Evolutionary conservation across 2,113 vertebrate species (phyloP), one percentile per base, ranked within the genome.

Genomic region (Cyanistes caeruleus): DNA sequence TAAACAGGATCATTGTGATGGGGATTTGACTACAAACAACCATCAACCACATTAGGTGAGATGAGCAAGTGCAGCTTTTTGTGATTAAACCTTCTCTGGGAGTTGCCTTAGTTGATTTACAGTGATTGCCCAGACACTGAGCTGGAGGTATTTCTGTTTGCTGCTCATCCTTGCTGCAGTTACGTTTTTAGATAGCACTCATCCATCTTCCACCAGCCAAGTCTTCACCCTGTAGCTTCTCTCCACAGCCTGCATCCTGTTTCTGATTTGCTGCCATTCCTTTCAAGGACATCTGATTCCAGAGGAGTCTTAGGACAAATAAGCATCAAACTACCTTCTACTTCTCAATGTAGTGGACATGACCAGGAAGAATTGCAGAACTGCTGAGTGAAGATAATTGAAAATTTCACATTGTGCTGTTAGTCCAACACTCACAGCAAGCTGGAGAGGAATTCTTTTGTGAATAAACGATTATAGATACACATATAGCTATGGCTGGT

Each of bases 1-100:
- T 78, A 87, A 96, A 69, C 48, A 94, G 33, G 49, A 91, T 95
- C 87, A 53, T 41, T 46, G 80, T 70, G 30, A 83, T 73, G 48
- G 51, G 31, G 84, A 76, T 94, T 87, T 88, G 68, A 78, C 79
- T 46, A 52, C 56, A 84, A 70, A 55, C 81, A 83, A 65, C 69
- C 53, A 83, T 84, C 65, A 64, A 64, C 30, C 79, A 18, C 60
- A 27, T 82, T 48, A 75, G 65, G 52, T 33, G 55, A 79, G 62
- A 90, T 56, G 59, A 91, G 44, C 69, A 56, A 73, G 35, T 0
- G 0, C 31, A 72, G 39, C 55, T 79, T 53, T 77, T 35, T 46
- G 39, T 70, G 85, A 90, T 91, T 83, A 93, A 89, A 53, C 23
- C 70, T 59, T 70, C 52, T 90, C 65, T 89, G 46, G 58, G 51